Evolutionary conservation across 2,797 vertebrate species (phyloP).

Genomic region (Hypotaenidia okinawae): DNA sequence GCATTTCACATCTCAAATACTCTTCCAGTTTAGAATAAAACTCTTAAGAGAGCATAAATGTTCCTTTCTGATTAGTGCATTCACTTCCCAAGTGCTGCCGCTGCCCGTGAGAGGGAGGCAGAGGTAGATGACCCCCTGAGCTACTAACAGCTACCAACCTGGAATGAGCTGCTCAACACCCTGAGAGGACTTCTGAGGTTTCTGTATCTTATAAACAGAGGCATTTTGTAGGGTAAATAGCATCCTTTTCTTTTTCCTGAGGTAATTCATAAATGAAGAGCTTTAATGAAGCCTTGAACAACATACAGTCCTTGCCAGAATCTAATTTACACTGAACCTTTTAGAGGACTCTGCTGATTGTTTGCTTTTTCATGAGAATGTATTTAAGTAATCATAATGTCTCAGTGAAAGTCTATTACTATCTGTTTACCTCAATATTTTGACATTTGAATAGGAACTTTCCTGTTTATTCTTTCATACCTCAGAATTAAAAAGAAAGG

Average conservation of each 20-base stretch:
- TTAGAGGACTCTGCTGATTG: background rate
- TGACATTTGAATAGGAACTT: background rate
- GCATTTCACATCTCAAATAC: background rate
- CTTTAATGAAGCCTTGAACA: background rate
- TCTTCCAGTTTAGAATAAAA: background rate
- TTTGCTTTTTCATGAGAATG: background rate
- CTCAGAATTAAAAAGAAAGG: background rate
- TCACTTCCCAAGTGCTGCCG: background rate
- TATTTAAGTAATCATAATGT: slow-evolving; percentile 5
- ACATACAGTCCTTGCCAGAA: background rate
- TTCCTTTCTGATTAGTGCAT: background rate
- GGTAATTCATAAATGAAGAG: background rate
- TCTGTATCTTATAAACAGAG: background rate
- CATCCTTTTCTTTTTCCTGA: background rate
- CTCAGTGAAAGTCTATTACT: background rate
- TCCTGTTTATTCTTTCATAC: background rate
- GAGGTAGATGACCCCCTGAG: background rate
- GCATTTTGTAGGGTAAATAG: background rate
- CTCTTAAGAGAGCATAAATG: background rate
- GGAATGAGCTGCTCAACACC: background rate
- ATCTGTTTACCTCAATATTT: background rate
- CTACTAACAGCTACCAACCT: background rate
- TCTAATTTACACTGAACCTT: background rate
- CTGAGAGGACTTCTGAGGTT: background rate
- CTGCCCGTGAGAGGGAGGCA: rapidly evolving